Evolutionary conservation across 2,888 invertebrate genomes (phyloP).

Genomic region (Halictus quadricinctus): DNA sequence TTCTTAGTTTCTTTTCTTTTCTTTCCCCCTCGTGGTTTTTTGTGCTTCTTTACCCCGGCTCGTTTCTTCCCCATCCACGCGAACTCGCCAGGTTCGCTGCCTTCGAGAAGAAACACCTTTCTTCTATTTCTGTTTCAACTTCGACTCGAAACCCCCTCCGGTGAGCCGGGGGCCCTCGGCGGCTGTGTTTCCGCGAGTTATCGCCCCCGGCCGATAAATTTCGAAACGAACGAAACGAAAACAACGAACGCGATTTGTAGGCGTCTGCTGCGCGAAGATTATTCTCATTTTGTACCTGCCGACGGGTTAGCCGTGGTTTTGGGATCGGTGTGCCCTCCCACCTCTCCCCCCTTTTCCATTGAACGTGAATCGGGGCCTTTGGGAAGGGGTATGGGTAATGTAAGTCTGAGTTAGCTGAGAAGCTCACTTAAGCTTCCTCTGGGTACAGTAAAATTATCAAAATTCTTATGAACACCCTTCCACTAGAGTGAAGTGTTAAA

Average conservation of each 20-base stretch:
- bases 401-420: too few relatives aligned
- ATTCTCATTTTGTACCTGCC: constrained; percentile 33
- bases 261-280: constrained; percentile 51
- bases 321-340: too few relatives aligned
- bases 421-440: too few relatives aligned
- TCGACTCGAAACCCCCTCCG: constrained; percentile 37
- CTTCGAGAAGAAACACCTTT: constrained; percentile 48
- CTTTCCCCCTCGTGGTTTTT: constrained; percentile 7
- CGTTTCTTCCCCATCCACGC: constrained; percentile 16
- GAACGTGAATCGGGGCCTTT: too few relatives aligned
- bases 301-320: too few relatives aligned
- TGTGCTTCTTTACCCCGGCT: constrained; percentile 20
- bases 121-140: constrained; percentile 57
- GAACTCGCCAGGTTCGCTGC: constrained; percentile 26
- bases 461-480: too few relatives aligned
- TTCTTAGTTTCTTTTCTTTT: constrained; percentile 11
- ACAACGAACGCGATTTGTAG: constrained; percentile 65
- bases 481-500: neutral
- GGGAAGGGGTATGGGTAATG: too few relatives aligned
- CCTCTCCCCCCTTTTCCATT: too few relatives aligned
- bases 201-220: constrained; percentile 72
- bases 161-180: constrained; percentile 1
- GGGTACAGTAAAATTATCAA: too few relatives aligned
- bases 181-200: constrained; percentile 53
- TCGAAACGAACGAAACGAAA: constrained; percentile 73